Conservation (phyloP, 2,888 invertebrate genomes). For the Orthonychiurus folsomi region DNA sequence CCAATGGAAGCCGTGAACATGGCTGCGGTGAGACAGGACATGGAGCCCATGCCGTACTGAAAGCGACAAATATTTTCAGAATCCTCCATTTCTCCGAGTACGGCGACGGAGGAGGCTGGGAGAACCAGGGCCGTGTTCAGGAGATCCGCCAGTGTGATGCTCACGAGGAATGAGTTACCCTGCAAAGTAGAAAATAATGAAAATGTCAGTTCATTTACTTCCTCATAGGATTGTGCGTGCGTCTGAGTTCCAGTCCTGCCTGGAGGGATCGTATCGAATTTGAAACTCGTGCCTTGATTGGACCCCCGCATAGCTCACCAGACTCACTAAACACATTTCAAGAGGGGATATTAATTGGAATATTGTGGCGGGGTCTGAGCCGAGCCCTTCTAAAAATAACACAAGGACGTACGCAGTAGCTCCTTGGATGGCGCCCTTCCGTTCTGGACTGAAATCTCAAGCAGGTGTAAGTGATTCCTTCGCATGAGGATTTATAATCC, state of each 20-base stretch:
- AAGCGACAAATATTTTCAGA: constrained; percentile 47
- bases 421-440: too few species aligned
- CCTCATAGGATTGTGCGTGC: neutral
- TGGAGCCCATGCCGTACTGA: constrained; percentile 43
- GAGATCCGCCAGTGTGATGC: constrained; percentile 62
- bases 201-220: constrained; percentile 1
- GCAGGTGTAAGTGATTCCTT: too few species aligned
- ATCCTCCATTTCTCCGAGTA: constrained; percentile 50
- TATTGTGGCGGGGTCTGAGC: too few species aligned
- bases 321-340: too few species aligned
- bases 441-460: too few species aligned
- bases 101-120: constrained; percentile 59
- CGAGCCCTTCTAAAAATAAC: too few species aligned
- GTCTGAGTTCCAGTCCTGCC: neutral
- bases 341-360: too few species aligned
- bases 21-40: constrained; percentile 36
- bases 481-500: neutral
- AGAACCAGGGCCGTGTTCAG: constrained; percentile 60
- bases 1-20: constrained; percentile 34
- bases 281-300: too few species aligned
- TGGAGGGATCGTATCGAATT: too few species aligned
- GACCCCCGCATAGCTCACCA: too few species aligned
- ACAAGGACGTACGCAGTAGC: too few species aligned
- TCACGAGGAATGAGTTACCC: constrained; percentile 62
- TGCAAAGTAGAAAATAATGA: constrained; percentile 42